phyloP scores from a whole-genome alignment of 2,113 vertebrate genomes.

The Ovibos moschatus region DNA sequence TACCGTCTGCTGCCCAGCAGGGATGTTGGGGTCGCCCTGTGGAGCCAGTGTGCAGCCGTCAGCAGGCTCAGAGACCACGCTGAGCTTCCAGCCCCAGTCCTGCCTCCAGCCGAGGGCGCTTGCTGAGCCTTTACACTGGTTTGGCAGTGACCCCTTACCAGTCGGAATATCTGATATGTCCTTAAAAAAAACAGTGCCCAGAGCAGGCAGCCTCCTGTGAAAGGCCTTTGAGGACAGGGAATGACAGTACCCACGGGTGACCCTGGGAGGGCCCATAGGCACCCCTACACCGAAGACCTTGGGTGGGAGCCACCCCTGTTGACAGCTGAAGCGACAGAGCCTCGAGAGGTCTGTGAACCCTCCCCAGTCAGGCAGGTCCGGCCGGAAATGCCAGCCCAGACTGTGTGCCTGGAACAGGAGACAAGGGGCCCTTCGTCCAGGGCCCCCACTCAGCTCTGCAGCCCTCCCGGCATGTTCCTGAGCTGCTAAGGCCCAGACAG shows the following conservation, averaged over 20 bases:
- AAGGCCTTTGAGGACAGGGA: background rate
- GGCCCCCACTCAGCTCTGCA: background rate
- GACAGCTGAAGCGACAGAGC: background rate
- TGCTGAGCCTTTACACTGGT: background rate
- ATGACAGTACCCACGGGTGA: fast-evolving
- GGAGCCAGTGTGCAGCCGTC: background rate
- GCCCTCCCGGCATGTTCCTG: fast-evolving
- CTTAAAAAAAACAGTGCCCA: background rate
- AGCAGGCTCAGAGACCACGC: background rate
- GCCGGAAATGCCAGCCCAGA: background rate
- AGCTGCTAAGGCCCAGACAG: background rate
- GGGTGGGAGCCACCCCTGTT: background rate
- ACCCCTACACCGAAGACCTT: background rate
- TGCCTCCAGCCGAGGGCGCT: fast-evolving
- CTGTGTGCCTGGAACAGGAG: background rate
- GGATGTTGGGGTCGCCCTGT: conserved; percentile 98
- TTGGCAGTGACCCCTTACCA: background rate
- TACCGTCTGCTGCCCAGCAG: conserved; percentile 95
- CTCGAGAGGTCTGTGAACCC: background rate
- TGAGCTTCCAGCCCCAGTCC: fast-evolving
- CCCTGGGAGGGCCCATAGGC: background rate
- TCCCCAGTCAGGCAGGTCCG: background rate
- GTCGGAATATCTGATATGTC: background rate
- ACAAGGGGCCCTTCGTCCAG: fast-evolving
- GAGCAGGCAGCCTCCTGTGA: background rate